Evolutionary conservation across 1,140 invertebrate genomes (phyloP).

Genomic region (Brachionus rubens): DNA sequence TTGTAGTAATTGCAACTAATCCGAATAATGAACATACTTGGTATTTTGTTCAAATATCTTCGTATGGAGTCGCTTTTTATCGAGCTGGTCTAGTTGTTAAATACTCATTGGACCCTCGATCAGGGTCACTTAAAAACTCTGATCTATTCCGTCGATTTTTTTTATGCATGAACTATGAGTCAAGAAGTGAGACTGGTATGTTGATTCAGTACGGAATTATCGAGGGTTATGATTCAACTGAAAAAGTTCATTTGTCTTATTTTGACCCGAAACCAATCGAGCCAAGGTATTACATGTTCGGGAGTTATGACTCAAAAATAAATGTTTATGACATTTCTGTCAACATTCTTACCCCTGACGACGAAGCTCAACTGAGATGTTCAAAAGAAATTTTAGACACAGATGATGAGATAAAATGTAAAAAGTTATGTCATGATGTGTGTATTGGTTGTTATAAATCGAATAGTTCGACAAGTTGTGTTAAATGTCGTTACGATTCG

Average conservation of each 20-base stretch:
- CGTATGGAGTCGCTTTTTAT: constrained; percentile 40
- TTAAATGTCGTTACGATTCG: constrained; percentile 26
- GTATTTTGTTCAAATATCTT: constrained; percentile 45
- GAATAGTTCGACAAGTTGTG: constrained; percentile 31
- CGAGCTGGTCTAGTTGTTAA: constrained; percentile 23
- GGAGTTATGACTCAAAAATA: constrained; percentile 31
- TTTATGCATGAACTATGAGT: constrained; percentile 32
- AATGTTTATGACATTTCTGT: constrained; percentile 37
- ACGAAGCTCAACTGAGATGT: constrained; percentile 5
- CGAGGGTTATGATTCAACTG: constrained; percentile 26
- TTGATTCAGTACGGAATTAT: constrained; percentile 35
- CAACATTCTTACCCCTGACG: background rate
- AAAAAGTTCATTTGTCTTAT: constrained; percentile 39
- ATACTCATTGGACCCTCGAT: background rate
- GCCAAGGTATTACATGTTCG: constrained; percentile 44
- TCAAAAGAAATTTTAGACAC: background rate
- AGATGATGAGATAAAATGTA: background rate
- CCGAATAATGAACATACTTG: constrained; percentile 41
- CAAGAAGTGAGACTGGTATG: background rate
- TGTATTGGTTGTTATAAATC: constrained; percentile 37
- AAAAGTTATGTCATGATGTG: constrained; percentile 10
- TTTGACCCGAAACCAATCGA: constrained; percentile 5
- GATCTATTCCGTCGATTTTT: constrained; percentile 44
- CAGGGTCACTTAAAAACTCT: constrained; percentile 24
- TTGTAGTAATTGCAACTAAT: constrained; percentile 36